These are phyloP conservation scores for Drosophila repleta DNA, from an alignment of 1,140 invertebrate species.

Conservation along the genomic window DNA sequence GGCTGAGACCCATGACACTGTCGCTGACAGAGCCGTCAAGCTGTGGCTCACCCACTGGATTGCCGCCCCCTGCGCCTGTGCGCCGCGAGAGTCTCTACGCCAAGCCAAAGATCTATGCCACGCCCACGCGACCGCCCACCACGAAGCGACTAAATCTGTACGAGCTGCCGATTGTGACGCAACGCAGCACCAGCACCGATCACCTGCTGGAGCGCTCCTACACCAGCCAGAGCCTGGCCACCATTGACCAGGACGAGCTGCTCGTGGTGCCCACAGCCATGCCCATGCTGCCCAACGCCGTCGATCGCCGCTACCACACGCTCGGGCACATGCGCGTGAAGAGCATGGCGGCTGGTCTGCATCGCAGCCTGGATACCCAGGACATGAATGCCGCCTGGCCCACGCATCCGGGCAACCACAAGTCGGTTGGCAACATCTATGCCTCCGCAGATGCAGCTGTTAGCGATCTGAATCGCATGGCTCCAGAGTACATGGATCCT, in stretches of 20 bases:
- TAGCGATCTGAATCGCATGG: conserved; percentile 73
- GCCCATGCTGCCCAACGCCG: conserved; percentile 71
- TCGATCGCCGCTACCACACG: conserved; percentile 81
- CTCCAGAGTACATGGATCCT: conserved; percentile 81
- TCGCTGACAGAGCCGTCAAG: conserved; percentile 65
- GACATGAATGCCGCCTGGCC: conserved; percentile 60
- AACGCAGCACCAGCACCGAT: conserved; percentile 75
- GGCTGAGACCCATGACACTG: conserved; percentile 62
- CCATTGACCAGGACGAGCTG: conserved; percentile 79
- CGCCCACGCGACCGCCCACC: conserved; percentile 64
- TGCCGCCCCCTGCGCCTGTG: conserved; percentile 73
- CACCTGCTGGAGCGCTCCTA: conserved; percentile 74
- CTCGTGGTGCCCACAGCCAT: conserved; percentile 76
- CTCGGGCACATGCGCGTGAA: conserved; percentile 80
- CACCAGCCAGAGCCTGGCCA: conserved; percentile 75
- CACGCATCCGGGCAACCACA: conserved; percentile 52
- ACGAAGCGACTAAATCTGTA: conserved; percentile 62
- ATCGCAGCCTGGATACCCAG: conserved; percentile 69
- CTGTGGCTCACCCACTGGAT: conserved; percentile 53
- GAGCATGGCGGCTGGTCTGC: conserved; percentile 72
- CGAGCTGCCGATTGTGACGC: conserved; percentile 66
- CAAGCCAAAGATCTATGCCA: conserved; percentile 81
- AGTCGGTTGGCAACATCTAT: conserved; percentile 76
- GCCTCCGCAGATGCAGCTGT: conserved; percentile 75
- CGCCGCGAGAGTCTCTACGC: conserved; percentile 76